These are phyloP conservation scores for Petromus typicus DNA, from an alignment of 2,113 vertebrate species.

Conservation along the genomic window DNA sequence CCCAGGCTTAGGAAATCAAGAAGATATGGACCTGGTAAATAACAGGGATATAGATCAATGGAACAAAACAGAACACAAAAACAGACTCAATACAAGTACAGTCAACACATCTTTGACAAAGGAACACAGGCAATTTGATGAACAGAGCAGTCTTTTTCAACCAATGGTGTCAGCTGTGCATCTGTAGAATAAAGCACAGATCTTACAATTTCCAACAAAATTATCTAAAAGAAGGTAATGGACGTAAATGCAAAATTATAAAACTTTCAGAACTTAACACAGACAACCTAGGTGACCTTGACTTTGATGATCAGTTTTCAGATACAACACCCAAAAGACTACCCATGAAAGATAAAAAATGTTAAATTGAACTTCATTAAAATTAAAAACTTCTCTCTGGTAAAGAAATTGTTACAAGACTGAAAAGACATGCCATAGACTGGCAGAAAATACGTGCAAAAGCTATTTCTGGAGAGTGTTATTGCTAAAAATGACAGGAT, in stretches of 20 bases:
- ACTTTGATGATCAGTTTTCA: background rate
- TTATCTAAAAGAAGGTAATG: background rate
- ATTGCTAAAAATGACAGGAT: conserved; percentile 21
- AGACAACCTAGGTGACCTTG: background rate
- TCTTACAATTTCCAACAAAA: conserved; percentile 30
- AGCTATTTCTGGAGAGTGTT: background rate
- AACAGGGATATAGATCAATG: background rate
- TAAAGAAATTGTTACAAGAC: background rate
- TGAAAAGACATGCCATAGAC: background rate
- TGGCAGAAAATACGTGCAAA: background rate
- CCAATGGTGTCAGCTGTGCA: background rate
- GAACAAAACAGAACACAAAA: background rate
- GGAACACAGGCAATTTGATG: conserved; percentile 1
- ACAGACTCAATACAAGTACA: conserved; percentile 19
- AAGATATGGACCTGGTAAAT: background rate
- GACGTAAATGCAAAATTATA: background rate
- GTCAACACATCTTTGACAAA: conserved; percentile 19
- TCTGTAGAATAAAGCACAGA: background rate
- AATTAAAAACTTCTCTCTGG: background rate
- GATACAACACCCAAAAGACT: background rate
- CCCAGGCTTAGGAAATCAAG: background rate
- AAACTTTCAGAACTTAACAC: conserved; percentile 9
- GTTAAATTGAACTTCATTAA: background rate
- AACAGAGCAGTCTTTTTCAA: conserved; percentile 14
- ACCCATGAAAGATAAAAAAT: background rate